These are phyloP conservation scores for Rhadina sibilatrix DNA, from an alignment of 2,113 vertebrate species.

Conservation along the genomic window DNA sequence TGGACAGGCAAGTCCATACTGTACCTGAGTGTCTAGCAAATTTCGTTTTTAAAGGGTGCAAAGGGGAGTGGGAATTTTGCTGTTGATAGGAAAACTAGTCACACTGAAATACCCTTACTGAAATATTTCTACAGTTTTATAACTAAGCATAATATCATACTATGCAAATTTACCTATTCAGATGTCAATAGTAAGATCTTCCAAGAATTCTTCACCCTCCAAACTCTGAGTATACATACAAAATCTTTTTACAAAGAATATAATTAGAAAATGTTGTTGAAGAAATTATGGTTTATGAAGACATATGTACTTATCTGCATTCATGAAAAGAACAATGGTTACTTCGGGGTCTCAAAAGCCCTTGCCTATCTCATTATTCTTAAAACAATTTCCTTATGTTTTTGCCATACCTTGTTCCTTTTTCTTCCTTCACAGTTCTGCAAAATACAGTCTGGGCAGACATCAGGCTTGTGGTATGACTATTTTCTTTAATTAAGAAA, in stretches of 20 bases:
- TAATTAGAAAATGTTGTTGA: background rate
- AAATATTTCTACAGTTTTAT: background rate
- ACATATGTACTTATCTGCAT: background rate
- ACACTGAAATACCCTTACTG: background rate
- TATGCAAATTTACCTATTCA: background rate
- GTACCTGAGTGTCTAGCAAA: background rate
- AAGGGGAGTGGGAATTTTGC: background rate
- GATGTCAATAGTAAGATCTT: background rate
- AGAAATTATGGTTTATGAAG: background rate
- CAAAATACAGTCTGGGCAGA: background rate
- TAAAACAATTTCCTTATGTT: background rate
- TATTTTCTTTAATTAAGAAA: background rate
- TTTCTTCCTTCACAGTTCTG: background rate
- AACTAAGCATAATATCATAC: background rate
- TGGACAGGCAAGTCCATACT: background rate
- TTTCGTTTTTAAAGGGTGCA: rapidly evolving
- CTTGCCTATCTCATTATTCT: background rate
- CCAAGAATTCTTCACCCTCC: background rate
- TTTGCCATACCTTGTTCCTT: background rate
- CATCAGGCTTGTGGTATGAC: background rate
- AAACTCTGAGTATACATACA: background rate
- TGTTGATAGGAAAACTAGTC: background rate
- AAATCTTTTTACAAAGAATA: background rate
- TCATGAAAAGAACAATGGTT: background rate
- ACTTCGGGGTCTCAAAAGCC: background rate